These are phyloP conservation scores for Gila orcuttii DNA, from an alignment of 2,113 vertebrate species.

Conservation along the genomic window DNA sequence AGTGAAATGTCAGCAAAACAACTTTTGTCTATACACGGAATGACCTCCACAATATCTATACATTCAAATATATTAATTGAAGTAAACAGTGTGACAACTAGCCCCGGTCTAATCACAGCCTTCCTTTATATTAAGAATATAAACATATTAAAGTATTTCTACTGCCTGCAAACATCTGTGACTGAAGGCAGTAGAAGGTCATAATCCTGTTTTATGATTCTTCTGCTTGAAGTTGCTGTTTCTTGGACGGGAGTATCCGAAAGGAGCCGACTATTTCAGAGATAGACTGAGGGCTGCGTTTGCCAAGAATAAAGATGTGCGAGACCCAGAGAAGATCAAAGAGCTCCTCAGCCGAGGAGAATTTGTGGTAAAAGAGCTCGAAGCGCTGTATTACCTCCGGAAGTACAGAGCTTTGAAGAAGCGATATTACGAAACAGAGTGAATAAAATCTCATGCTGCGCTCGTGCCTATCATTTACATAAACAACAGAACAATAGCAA, in stretches of 20 bases:
- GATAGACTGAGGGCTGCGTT: slow-evolving; percentile 81
- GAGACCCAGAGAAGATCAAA: slow-evolving; percentile 84
- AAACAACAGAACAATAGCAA: background rate
- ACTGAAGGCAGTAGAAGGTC: slow-evolving; percentile 8
- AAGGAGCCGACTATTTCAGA: slow-evolving; percentile 84
- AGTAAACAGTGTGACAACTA: background rate
- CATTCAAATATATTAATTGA: background rate
- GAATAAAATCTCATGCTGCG: background rate
- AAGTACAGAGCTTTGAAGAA: slow-evolving; percentile 86
- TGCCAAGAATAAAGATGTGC: slow-evolving; percentile 82
- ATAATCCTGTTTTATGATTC: slow-evolving; percentile 23
- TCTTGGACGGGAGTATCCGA: slow-evolving; percentile 83
- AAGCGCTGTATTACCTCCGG: slow-evolving; percentile 83
- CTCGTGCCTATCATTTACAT: background rate
- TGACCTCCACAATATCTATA: too few species aligned
- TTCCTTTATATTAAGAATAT: background rate
- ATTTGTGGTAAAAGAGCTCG: slow-evolving; percentile 84
- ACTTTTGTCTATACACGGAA: too few species aligned
- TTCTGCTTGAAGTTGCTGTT: slow-evolving; percentile 78
- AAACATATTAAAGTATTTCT: background rate
- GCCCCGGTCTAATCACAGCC: background rate
- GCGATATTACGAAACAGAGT: slow-evolving; percentile 74
- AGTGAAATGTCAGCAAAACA: too few species aligned
- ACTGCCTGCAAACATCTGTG: background rate
- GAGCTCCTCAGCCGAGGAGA: slow-evolving; percentile 79